Evolutionary conservation across 2,888 invertebrate species (phyloP).

Genomic region (Papilio elwesi): DNA sequence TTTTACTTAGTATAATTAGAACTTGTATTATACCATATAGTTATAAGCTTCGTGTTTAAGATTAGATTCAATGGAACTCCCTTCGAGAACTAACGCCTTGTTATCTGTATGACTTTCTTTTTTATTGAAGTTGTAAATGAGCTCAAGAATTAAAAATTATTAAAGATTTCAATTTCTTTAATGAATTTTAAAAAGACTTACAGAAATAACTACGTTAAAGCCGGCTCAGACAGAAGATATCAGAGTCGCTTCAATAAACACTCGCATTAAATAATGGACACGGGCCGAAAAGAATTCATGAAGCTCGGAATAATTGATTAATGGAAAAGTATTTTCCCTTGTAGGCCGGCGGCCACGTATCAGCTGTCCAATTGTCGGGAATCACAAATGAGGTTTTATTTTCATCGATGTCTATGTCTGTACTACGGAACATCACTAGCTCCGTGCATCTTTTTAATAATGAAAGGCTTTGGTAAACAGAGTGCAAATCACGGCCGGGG

Average conservation of each 20-base stretch:
- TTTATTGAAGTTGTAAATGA: too few relatives aligned
- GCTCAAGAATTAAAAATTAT: too few relatives aligned
- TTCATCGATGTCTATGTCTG: conserved; percentile 58
- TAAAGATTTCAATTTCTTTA: too few relatives aligned
- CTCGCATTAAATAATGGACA: conserved; percentile 55
- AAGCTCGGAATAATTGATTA: conserved; percentile 62
- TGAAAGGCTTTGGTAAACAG: conserved; percentile 77
- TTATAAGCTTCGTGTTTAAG: too few relatives aligned
- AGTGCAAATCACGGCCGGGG: conserved; percentile 55
- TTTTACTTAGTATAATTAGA: too few relatives aligned
- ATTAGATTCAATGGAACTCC: too few relatives aligned
- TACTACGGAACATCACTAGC: conserved; percentile 59
- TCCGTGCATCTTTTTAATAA: conserved; percentile 77
- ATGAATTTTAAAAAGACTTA: too few relatives aligned
- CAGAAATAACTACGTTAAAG: background rate
- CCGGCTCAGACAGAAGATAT: background rate
- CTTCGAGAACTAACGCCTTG: too few relatives aligned
- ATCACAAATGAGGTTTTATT: conserved; percentile 56
- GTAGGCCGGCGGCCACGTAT: conserved; percentile 52
- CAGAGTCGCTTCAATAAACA: conserved; percentile 26
- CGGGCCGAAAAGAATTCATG: conserved; percentile 45
- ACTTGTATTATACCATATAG: too few relatives aligned
- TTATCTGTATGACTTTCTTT: too few relatives aligned
- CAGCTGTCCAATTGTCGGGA: conserved; percentile 56
- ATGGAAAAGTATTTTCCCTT: conserved; percentile 65